Evolutionary conservation across 2,888 invertebrate species (phyloP).

Genomic region (Cheilosia scutellata): DNA sequence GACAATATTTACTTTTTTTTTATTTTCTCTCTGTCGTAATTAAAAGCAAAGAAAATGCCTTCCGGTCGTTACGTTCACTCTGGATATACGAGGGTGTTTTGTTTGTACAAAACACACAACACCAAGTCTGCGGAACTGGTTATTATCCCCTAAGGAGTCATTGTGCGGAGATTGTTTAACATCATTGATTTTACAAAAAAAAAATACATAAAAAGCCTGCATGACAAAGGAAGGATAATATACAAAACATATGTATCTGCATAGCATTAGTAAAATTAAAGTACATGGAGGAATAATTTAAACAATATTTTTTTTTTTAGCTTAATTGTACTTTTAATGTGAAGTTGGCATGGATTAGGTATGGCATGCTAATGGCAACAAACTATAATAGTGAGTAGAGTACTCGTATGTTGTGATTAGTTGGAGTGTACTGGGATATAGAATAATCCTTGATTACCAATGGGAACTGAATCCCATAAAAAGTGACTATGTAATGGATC

Average conservation of each 20-base stretch:
- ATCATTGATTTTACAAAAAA: slow-evolving; percentile 53
- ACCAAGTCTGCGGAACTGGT: slow-evolving; percentile 19
- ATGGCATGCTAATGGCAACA: slow-evolving; percentile 31
- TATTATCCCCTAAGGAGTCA: slow-evolving; percentile 52
- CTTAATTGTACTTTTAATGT: slow-evolving; percentile 51
- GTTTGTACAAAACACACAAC: slow-evolving; percentile 12
- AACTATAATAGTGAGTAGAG: slow-evolving; percentile 10
- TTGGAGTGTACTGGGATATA: background rate
- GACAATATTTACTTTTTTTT: slow-evolving; percentile 60
- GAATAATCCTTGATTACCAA: background rate
- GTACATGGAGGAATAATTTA: background rate
- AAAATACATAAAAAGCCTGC: slow-evolving; percentile 24
- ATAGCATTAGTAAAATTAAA: slow-evolving; percentile 40
- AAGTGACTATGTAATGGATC: background rate
- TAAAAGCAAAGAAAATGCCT: slow-evolving; percentile 66
- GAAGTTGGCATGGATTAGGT: background rate
- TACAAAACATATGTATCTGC: slow-evolving; percentile 7
- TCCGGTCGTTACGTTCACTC: slow-evolving; percentile 17
- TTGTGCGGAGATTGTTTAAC: slow-evolving; percentile 62
- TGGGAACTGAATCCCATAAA: background rate
- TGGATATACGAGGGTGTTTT: slow-evolving; percentile 4
- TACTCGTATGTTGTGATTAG: slow-evolving; percentile 34
- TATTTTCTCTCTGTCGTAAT: slow-evolving; percentile 59
- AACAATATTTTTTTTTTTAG: slow-evolving; percentile 34
- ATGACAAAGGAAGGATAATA: slow-evolving; percentile 14